Conservation (phyloP, 2,888 invertebrate genomes). For the Trilocha varians region DNA sequence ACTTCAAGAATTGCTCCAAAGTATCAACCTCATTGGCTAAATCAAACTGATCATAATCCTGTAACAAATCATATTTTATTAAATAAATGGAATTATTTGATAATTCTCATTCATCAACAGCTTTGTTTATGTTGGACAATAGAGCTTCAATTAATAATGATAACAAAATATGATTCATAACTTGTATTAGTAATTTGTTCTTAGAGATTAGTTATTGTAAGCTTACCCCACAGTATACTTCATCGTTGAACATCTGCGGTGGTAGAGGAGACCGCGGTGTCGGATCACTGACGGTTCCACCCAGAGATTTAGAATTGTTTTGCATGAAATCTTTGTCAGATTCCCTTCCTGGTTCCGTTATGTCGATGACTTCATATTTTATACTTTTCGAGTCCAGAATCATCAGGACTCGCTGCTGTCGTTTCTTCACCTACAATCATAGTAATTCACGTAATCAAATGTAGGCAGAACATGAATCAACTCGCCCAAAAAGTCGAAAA, state of each 20-base stretch:
- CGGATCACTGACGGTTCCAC: slow-evolving; percentile 81
- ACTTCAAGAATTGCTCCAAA: slow-evolving; percentile 88
- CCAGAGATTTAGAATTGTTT: slow-evolving; percentile 83
- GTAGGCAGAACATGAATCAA: slow-evolving; percentile 54
- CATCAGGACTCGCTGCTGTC: slow-evolving; percentile 94
- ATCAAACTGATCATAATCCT: slow-evolving; percentile 96
- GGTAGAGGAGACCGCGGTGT: slow-evolving; percentile 87
- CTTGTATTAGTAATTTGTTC: neutral
- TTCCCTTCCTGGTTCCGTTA: slow-evolving; percentile 94
- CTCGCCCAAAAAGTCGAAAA: slow-evolving; percentile 41
- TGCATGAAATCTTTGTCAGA: slow-evolving; percentile 94
- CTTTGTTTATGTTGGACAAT: neutral
- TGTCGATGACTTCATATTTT: slow-evolving; percentile 92
- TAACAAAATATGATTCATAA: neutral
- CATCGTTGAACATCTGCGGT: slow-evolving; percentile 95
- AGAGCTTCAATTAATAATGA: neutral
- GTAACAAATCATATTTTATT: no score
- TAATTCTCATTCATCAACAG: no score
- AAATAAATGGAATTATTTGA: no score
- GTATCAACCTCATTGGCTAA: slow-evolving; percentile 92
- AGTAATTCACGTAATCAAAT: slow-evolving; percentile 51
- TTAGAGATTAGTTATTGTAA: neutral
- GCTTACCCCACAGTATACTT: slow-evolving; percentile 92
- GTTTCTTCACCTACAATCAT: slow-evolving; percentile 89
- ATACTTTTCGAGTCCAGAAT: slow-evolving; percentile 94